These are phyloP conservation scores for Rhamphomyia laevipes DNA, from an alignment of 2,888 invertebrate species.

Conservation along the genomic window DNA sequence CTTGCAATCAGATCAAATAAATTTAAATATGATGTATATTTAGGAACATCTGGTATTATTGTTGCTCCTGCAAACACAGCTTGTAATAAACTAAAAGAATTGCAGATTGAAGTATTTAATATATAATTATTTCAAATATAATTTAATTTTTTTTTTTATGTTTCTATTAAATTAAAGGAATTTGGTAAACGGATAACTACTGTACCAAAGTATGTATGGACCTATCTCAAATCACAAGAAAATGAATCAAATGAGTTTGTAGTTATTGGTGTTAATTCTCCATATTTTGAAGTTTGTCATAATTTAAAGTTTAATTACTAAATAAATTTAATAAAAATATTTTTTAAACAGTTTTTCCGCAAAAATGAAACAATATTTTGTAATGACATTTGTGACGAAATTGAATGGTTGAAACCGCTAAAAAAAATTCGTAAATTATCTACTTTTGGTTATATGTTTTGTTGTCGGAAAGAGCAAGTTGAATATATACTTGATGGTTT, in stretches of 20 bases:
- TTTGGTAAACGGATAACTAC: not conserved
- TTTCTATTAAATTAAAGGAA: not conserved
- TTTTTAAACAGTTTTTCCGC: not conserved
- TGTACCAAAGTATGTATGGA: not conserved
- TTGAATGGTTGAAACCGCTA: too few species aligned
- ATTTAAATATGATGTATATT: not conserved
- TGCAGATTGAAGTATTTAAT: not conserved
- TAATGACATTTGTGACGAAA: slow-evolving; percentile 1
- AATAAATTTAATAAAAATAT: too few species aligned
- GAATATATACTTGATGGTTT: too few species aligned
- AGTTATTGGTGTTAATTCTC: not conserved
- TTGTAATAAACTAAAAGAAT: not conserved
- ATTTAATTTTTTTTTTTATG: not conserved
- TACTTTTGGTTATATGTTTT: too few species aligned
- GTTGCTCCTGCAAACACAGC: not conserved
- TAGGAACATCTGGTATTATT: not conserved
- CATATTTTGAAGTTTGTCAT: not conserved
- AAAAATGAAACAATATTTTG: not conserved
- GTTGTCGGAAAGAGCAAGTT: too few species aligned
- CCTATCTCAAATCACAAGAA: not conserved
- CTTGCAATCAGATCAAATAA: not conserved
- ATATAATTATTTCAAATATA: too few species aligned
- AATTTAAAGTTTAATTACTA: too few species aligned
- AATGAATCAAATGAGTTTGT: not conserved
- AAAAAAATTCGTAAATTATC: too few species aligned